Base-by-base conservation (phyloP, 2,888 invertebrate species). In the Sturmia bella region DNA sequence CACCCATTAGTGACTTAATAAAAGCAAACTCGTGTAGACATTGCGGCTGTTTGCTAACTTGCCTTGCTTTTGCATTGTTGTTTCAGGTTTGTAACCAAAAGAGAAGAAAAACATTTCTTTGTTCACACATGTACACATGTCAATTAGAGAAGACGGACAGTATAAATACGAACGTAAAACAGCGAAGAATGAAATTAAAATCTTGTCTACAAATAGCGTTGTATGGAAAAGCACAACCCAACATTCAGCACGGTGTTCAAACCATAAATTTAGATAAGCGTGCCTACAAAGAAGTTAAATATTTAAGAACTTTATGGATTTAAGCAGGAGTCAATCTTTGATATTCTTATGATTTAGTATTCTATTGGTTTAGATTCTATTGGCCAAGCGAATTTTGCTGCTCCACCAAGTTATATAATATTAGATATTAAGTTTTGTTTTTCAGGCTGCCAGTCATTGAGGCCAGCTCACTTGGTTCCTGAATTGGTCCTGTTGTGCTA, bases 81-180 rank as follows among this genome's bases (percentile, higher is more conserved):
- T 4, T 32, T 13, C 9, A n/a, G 19, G n/a, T 9, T 11, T 45
- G 32, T 37, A 13, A n/a, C n/a, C n/a, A n/a, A n/a, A n/a, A n/a
- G n/a, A 17, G 19, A 24, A 69, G 45, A 43, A 17, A 45, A 56
- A 11, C 11, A 27, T n/a, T 54, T 56, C 41, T 15, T 57, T 69
- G 57, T 73, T 73, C 54, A 56, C 64, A 74, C 54, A 56, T 63
- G 45, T 56, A 45, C 63, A 74, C 63, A 45, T 74, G 73, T 56
- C 75, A 68, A 68, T 75, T 68, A 68, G 13, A 50, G 50, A 39
- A 50, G 50, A 27, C 1, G 6, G 17, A 27, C 61, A 54, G 15
- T 52, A 19, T 27, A 7, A 43, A 27, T 21, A 52, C 2, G 6
- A 27, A n/a, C 2, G 4, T 12, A 52, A 2, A 73, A 64, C 9